A percentile compares a stretch with the other conserved stretches of the same genome.
Conservation (phyloP, 2,797 vertebrate genomes). For the Sebastolobus alascanus region DNA sequence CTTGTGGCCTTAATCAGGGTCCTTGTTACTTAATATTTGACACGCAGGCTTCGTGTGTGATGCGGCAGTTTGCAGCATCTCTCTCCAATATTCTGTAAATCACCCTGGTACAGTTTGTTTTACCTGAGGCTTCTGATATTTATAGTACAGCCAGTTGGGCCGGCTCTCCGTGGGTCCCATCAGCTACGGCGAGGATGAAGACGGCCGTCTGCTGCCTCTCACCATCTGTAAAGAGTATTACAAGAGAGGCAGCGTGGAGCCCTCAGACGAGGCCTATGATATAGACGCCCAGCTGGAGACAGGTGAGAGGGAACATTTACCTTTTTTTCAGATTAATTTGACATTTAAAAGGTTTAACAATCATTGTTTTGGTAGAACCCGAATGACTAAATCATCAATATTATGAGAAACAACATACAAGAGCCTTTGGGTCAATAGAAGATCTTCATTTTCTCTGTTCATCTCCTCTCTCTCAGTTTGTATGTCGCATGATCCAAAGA, state of each 20-base stretch:
- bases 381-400: background rate
- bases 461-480: conserved; percentile 69
- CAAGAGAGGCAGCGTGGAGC: conserved; percentile 81
- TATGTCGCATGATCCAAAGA: conserved; percentile 71
- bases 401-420: background rate
- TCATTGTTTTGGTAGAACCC: background rate
- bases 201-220: conserved; percentile 84
- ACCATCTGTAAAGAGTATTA: conserved; percentile 92
- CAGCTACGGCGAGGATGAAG: conserved; percentile 84
- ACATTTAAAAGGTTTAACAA: background rate
- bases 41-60: rapidly evolving
- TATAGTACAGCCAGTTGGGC: conserved; percentile 86
- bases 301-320: conserved; percentile 76
- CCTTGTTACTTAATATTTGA: background rate
- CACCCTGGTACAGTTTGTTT: conserved; percentile 4
- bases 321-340: background rate
- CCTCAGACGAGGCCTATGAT: conserved; percentile 84
- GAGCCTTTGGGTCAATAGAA: background rate
- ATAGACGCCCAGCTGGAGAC: conserved; percentile 90
- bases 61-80: background rate
- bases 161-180: conserved; percentile 90
- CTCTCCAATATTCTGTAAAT: background rate
- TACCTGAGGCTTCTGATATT: conserved; percentile 38
- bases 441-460: background rate
- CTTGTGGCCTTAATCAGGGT: background rate